Evolutionary conservation across 2,888 invertebrate genomes (phyloP), one percentile per base, ranked within the genome.

Genomic region (Nesidiocoris tenuis): DNA sequence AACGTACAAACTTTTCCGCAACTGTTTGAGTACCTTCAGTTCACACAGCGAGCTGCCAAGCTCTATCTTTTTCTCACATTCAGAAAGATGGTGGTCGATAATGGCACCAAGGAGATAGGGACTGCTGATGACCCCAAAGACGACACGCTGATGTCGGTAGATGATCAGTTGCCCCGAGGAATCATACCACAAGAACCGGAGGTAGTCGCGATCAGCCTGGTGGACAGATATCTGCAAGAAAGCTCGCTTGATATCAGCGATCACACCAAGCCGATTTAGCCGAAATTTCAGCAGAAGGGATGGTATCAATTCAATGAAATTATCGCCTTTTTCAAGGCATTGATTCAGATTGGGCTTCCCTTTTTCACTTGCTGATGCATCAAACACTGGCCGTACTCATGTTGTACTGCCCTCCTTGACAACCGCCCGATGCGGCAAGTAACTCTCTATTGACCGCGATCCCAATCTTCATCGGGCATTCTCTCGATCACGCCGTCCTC

Each of bases 161-260:
- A 67, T 21, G 19, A 57, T 63, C 17, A 61, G 1, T 23, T 18
- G 1, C 1, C 56, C 76, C n/a, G 22, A 54, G 7, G 18, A 17
- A 7, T 23, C 63, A 7, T 39, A 7, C 22, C 23, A 23, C 2
- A 63, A 24, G n/a, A 63, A 63, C 5, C 22, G 63, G 1, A 63
- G 7, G 9, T 2, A 16, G 17, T 23, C 63, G 2, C 63, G 7
- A 16, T 63, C 63, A 17, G 22, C 1, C 1, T 2, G 23, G 5
- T 21, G 1, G n/a, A 63, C 1, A 23, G 76, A 76, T n/a, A 82
- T 81, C 79, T 81, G 81, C 18, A 81, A 75, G 76, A 82, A 82
- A 0, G 81, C 82, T 70, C 81, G 81, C 12, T 77, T 25, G 2
- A 83, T 82, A 76, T 80, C 79, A 0, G 79, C 61, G 0, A 78